phyloP scores from a whole-genome alignment of 2,888 invertebrate genomes.

The Conchocele bisecta region DNA sequence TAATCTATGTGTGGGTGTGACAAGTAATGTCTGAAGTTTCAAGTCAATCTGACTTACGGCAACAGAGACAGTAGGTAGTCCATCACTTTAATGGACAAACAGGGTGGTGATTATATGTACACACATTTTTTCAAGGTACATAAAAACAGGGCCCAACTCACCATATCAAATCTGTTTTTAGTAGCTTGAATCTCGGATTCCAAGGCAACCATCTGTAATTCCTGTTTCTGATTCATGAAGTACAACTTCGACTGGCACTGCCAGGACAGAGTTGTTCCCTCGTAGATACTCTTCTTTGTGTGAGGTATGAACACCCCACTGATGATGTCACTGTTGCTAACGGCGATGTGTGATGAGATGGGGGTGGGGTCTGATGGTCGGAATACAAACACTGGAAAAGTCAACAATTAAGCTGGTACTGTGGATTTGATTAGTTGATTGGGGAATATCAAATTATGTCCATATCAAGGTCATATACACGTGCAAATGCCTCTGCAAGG shows the following conservation, averaged over 20 bases:
- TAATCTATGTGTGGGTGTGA: too few species aligned
- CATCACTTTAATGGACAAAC: too few species aligned
- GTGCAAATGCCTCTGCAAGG: too few species aligned
- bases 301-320: conserved; percentile 73
- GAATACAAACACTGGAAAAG: conserved; percentile 87
- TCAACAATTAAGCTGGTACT: too few species aligned
- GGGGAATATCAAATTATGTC: too few species aligned
- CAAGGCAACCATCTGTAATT: conserved; percentile 63
- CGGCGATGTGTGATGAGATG: conserved; percentile 58
- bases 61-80: too few species aligned
- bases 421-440: too few species aligned
- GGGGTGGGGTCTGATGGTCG: conserved; percentile 63
- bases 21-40: too few species aligned
- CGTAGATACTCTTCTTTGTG: conserved; percentile 43
- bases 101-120: too few species aligned
- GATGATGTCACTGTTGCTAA: conserved; percentile 46
- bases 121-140: too few species aligned
- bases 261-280: conserved; percentile 67
- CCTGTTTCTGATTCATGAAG: conserved; percentile 71
- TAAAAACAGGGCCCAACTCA: neutral
- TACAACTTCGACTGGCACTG: conserved; percentile 73
- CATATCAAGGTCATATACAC: too few species aligned
- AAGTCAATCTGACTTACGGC: too few species aligned
- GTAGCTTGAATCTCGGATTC: conserved; percentile 23
- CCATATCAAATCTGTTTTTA: conserved; percentile 35